Conservation (phyloP, 2,888 invertebrate species). For the Oconnorella tubifera region DNA sequence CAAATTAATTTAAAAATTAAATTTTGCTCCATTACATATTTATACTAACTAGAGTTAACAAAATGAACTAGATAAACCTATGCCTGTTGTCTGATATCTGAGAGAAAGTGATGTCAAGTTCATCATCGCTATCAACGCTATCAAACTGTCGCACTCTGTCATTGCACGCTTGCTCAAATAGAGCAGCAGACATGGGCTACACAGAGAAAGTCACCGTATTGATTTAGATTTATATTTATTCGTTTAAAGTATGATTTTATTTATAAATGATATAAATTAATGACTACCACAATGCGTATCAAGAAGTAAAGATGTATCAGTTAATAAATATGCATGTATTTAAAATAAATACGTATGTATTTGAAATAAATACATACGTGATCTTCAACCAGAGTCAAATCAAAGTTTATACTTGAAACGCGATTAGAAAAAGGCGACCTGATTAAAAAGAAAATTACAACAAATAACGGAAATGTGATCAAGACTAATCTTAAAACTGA, state of each 20-base stretch:
- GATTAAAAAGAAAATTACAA: no score
- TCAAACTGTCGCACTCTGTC: conserved; percentile 55
- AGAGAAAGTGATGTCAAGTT: conserved; percentile 53
- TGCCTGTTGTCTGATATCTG: conserved; percentile 12
- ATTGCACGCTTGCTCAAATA: conserved; percentile 65
- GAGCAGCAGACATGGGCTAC: conserved; percentile 49
- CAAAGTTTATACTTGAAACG: conserved; percentile 53
- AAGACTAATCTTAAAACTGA: no score
- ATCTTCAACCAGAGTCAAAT: conserved; percentile 48
- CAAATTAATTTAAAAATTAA: no score
- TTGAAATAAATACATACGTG: conserved; percentile 40
- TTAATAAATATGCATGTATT: no score
- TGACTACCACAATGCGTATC: background rate
- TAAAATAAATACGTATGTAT: no score
- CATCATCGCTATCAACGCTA: conserved; percentile 56
- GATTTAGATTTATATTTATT: background rate
- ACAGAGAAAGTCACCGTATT: background rate
- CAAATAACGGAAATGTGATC: no score
- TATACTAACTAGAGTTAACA: no score
- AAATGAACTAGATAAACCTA: no score
- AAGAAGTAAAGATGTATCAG: no score
- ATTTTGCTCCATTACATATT: no score
- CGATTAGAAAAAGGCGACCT: conserved; percentile 43
- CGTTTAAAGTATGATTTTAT: background rate
- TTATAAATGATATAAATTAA: background rate